Conservation (phyloP, 1,140 invertebrate genomes). For the Bactericera cockerelli region DNA sequence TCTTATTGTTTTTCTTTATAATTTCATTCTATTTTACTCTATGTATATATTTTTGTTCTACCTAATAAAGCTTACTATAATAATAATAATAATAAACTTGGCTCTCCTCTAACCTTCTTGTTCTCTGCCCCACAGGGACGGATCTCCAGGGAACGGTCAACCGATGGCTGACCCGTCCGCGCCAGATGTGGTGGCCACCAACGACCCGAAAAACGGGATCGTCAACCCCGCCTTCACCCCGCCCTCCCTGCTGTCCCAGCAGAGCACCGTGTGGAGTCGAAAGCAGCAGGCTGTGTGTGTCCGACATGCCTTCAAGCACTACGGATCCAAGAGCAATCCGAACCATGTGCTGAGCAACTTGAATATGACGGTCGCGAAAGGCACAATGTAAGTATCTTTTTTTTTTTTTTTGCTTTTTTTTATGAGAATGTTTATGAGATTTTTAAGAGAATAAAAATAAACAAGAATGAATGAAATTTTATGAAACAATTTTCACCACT, state of each 20-base stretch:
- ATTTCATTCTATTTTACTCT: too few species aligned
- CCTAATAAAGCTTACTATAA: too few species aligned
- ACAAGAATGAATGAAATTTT: too few species aligned
- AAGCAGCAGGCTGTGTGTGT: slow-evolving; percentile 30
- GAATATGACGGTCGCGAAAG: slow-evolving; percentile 36
- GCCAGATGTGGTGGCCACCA: neutral
- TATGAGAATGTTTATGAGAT: too few species aligned
- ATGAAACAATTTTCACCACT: too few species aligned
- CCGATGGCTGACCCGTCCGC: neutral
- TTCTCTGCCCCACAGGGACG: neutral
- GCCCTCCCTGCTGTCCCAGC: slow-evolving; percentile 21
- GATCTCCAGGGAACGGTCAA: neutral
- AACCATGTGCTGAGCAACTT: slow-evolving; percentile 33
- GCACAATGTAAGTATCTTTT: slow-evolving; percentile 32
- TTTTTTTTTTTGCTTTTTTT: too few species aligned
- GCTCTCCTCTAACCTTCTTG: neutral
- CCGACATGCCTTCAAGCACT: slow-evolving; percentile 31
- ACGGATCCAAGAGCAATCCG: slow-evolving; percentile 29
- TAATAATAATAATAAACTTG: too few species aligned
- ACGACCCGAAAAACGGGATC: slow-evolving; percentile 10
- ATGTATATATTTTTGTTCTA: too few species aligned
- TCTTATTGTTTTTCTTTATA: too few species aligned
- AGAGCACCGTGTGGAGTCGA: slow-evolving; percentile 26
- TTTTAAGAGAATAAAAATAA: too few species aligned
- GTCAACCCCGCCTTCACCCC: slow-evolving; percentile 19